Conservation (phyloP, 2,797 vertebrate genomes). For the Poeciliopsis presidionis region DNA sequence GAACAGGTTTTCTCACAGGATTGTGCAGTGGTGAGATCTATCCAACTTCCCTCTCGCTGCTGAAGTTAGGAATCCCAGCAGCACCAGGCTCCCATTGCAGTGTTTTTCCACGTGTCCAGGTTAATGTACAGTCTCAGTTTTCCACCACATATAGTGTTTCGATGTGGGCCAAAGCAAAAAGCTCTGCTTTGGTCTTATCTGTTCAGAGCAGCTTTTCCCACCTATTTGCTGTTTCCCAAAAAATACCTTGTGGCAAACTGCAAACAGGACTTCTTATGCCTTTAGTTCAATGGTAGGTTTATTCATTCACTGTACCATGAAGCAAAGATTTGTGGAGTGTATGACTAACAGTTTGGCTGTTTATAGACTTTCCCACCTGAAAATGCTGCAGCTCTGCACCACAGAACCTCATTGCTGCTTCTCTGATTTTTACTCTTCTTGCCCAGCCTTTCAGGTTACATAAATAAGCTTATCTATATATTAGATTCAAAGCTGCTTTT, state of each 20-base stretch:
- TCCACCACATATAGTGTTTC: not conserved
- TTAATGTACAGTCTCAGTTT: not conserved
- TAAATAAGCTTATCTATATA: too few species aligned
- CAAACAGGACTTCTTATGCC: not conserved
- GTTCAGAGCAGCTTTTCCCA: not conserved
- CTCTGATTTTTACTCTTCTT: not conserved
- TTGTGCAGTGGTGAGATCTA: not conserved
- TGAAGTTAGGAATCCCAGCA: not conserved
- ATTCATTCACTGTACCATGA: not conserved
- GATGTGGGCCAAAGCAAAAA: not conserved
- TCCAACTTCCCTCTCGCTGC: not conserved
- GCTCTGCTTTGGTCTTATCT: not conserved
- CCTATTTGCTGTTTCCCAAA: not conserved
- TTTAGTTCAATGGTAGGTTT: not conserved
- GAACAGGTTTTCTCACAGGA: not conserved
- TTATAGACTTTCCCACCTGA: not conserved
- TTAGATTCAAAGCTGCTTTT: too few species aligned
- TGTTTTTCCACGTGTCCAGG: not conserved
- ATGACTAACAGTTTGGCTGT: not conserved
- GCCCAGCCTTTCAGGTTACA: not conserved
- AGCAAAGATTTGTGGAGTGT: not conserved
- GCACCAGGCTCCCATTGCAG: not conserved
- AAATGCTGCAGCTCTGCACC: not conserved
- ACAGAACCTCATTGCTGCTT: not conserved
- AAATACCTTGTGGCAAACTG: not conserved